phyloP scores from a whole-genome alignment of 2,113 vertebrate species.

The Nicator chloris region DNA sequence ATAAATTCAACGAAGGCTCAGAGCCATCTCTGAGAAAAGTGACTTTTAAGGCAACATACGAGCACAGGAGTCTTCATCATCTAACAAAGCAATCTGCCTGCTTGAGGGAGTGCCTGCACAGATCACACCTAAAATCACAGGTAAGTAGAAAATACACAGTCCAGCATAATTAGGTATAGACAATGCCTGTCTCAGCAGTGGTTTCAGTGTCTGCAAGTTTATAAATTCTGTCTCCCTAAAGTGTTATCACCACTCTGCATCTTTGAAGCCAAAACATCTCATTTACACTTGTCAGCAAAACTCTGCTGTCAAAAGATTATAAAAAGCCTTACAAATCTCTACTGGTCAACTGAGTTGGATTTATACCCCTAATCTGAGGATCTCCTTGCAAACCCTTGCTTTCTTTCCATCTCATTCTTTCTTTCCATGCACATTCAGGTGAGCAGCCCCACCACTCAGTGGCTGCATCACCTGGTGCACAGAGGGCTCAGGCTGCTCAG shows the following conservation, averaged over 20 bases:
- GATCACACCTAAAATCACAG: conserved; percentile 25
- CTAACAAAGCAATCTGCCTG: background rate
- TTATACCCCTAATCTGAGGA: background rate
- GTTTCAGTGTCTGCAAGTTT: conserved; percentile 49
- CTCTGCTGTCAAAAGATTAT: conserved; percentile 59
- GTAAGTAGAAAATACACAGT: background rate
- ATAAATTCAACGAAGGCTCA: background rate
- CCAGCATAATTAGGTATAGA: background rate
- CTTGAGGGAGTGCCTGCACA: background rate
- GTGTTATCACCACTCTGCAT: background rate
- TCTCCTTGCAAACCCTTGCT: conserved; percentile 36
- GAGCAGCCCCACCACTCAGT: background rate
- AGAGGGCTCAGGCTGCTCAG: background rate
- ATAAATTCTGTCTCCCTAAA: conserved; percentile 26
- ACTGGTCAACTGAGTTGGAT: conserved; percentile 50
- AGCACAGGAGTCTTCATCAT: background rate
- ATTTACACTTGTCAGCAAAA: conserved; percentile 67
- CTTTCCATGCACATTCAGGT: background rate
- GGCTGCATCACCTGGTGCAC: background rate
- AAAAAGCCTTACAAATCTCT: conserved; percentile 38
- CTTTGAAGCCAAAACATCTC: background rate
- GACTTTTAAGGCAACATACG: background rate
- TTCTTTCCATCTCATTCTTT: background rate
- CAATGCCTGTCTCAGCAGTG: conserved; percentile 65
- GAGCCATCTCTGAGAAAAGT: conserved; percentile 20